Evolutionary conservation across 2,113 vertebrate genomes (phyloP), one percentile per base, ranked within the genome.

Genomic region (Hystrix cristata): DNA sequence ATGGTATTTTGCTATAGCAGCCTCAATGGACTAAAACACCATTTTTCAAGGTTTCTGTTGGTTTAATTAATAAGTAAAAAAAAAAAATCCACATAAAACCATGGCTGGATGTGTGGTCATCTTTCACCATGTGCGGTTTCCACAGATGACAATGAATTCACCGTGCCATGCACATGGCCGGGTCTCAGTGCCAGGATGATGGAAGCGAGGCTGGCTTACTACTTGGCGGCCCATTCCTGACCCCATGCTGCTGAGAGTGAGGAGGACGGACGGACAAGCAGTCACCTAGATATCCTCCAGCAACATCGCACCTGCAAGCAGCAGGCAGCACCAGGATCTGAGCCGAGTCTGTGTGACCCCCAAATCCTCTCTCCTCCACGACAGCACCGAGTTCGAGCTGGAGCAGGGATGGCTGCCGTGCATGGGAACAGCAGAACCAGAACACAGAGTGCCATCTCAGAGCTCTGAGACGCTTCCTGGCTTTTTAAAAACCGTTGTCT

Each of bases 1-100:
- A 79, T 13, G 46, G 38, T n/a, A 57, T 48, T 62, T 80, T 64
- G n/a, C n/a, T 9, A 71, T 0, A 62, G 71, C 53, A 79, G 21
- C 60, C 60, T 31, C 9, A 67, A 51, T 60, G 10, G 34, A 89
- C 62, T 38, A 51, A 62, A 6, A 53, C 5, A 62, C 1, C 69
- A 65, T 59, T 95, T 93, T 87, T 93, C 84, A 87, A 74, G 43
- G 62, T 82, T 11, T 12, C 7, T 69, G 57, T 51, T 83, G 34
- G 15, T n/a, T 69, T 91, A 23, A 53, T 71, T 87, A 80, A 31
- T n/a, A 87, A 86, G 51, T 60, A 27, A 7, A 60, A 38, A 71
- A 69, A 81, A 60, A 74, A 83, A 83, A 48, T 43, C 79, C 65
- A 94, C 38, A 46, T 57, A 74, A 85, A 94, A 95, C 57, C 14